Base-by-base conservation (phyloP, 1,140 invertebrate species). In the Luehdorfia chinensis region DNA sequence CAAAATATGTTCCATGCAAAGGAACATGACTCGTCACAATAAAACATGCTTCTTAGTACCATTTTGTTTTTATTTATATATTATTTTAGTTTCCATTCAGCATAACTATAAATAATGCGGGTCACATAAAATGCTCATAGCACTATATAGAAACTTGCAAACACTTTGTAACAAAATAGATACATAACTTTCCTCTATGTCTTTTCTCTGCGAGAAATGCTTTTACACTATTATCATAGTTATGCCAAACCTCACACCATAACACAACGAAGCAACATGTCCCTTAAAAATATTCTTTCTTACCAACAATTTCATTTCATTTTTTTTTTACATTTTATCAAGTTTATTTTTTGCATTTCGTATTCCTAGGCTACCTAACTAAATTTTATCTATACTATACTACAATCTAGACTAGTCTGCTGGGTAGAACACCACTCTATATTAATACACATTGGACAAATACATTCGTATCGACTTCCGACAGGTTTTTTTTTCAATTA, bases 81-180 rank as follows among this genome's bases (percentile, higher is more conserved):
- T 81, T 85, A 85, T 73, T 77, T 86, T 84, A 85, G 79, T 71
- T 68, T 76, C 77, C 79, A 84, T 86, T 86, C 74, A 87, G 87
- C 87, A 88, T 87, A 88, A 88, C 87, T 86, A 85, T 87, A 76
- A 84, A 83, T 86, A 87, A 87, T 76, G 84, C 76, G 75, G 80
- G 81, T 87, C 76, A 85, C 83, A 67, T 84, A 87, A 85, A 84
- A 87, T 87, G 86, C 86, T 87, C 77, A 85, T 87, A 88, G 87
- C 87, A 87, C 70, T 71, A 80, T 79, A 84, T 87, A 86, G 83
- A 87, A 84, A 87, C 84, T 87, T 87, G 84, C 87, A 87, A 88
- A 87, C 85, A 87, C 77, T 83, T 85, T 81, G 78, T 88, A 88
- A 88, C 87, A 88, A 88, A 88, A 88, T 88, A 88, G 84, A 88